Evolutionary conservation across 1,140 invertebrate genomes (phyloP), one percentile per base, ranked within the genome.

Genomic region (Contarinia nasturtii): DNA sequence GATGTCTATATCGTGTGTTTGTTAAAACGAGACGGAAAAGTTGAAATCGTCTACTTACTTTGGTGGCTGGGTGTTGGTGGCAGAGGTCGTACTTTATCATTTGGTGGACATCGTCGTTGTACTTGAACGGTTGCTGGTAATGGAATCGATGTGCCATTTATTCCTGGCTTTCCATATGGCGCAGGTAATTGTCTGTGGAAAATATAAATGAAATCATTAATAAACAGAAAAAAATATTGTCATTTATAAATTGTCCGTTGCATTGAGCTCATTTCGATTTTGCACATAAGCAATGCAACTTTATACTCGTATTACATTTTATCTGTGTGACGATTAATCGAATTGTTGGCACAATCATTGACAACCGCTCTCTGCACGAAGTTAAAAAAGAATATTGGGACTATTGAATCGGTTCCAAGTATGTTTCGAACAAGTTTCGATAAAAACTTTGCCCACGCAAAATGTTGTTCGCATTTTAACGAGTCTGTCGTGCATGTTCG

Each of bases 41-140:
- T 38, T 38, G 36, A 17, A 38, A 38, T 34, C 33, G 33, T 8
- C 33, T 38, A n/a, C 12, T 17, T 17, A 38, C 14, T n/a, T 38
- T 38, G 36, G 55, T 77, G 75, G 51, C 67, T 68, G 49, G 74
- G 70, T 7, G 74, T 74, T 33, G 73, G 67, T 2, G 76, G 75
- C 51, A 78, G 67, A 8, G 79, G 79, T 51, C 79, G 69, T 53
- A 76, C 71, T 68, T 82, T 82, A 66, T 82, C 79, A 10, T n/a
- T n/a, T 53, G 79, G 79, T 37, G 78, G 78, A 57, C 78, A 80
- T 64, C 77, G 69, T 53, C 79, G 69, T 49, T 73, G 72, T n/a
- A 79, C 78, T 54, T 78, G 68, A 27, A 80, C 77, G 11, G 79
- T 79, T 34, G 79, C 78, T 19, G 80, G 80, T 54, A 81, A 59